Percentiles rank a stretch among this genome's conserved stretches.
These are phyloP conservation scores for Tanytarsus gracilentus DNA, from an alignment of 2,888 invertebrate genomes.

Conservation along the genomic window DNA sequence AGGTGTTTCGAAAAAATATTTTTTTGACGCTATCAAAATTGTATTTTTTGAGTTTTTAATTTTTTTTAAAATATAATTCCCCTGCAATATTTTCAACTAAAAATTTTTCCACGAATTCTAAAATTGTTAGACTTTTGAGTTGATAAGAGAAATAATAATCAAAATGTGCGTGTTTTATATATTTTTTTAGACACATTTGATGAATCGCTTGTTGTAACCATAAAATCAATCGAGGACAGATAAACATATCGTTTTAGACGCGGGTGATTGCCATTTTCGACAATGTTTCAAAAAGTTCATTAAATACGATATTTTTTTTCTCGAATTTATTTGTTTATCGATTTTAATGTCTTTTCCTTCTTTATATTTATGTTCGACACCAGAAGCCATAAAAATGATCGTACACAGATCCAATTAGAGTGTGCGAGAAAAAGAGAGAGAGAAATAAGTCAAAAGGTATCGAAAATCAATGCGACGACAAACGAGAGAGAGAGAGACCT, in stretches of 20 bases:
- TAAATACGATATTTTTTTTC: not conserved
- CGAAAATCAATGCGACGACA: constrained; percentile 3
- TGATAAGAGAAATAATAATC: not conserved
- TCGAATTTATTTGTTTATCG: not conserved
- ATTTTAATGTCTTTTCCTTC: not conserved
- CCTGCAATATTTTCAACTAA: too few species aligned
- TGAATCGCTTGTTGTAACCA: not conserved
- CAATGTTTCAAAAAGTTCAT: not conserved
- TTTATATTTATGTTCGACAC: not conserved
- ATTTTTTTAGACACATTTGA: not conserved
- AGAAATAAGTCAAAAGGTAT: constrained; percentile 8
- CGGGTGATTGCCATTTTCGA: not conserved
- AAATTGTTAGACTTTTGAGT: not conserved
- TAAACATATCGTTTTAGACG: not conserved
- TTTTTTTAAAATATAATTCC: too few species aligned
- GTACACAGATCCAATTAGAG: constrained; percentile 10
- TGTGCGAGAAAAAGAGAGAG: not conserved
- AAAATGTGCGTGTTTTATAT: not conserved
- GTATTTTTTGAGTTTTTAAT: too few species aligned
- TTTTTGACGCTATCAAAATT: too few species aligned
- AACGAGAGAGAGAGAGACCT: not conserved
- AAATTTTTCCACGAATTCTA: not conserved
- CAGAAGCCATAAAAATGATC: constrained; percentile 5
- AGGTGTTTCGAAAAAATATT: too few species aligned
- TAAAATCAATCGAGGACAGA: constrained; percentile 5